Conservation (phyloP, 2,888 invertebrate genomes). For the Sinelater perroti region DNA sequence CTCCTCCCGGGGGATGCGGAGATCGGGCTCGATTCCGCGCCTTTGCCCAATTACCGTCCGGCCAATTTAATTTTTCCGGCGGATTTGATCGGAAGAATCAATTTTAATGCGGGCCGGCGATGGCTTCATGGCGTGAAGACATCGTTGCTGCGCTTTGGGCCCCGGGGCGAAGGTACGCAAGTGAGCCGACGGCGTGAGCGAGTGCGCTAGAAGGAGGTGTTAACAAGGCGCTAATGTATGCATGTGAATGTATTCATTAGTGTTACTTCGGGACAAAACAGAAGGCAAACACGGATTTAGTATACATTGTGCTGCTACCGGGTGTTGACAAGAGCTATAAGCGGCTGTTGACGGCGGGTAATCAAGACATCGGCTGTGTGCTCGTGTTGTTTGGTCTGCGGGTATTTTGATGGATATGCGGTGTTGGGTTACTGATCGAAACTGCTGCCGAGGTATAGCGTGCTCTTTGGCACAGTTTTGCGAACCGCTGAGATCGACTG, state of each 20-base stretch:
- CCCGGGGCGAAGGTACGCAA: constrained; percentile 16
- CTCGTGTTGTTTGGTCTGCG: constrained; percentile 2
- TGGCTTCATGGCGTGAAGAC: constrained; percentile 5
- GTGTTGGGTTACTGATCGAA: background rate
- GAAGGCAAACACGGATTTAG: constrained; percentile 27
- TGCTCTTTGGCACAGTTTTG: too few relatives aligned
- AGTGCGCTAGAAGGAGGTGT: constrained; percentile 17
- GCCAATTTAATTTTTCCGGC: constrained; percentile 30
- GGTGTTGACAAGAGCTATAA: constrained; percentile 18
- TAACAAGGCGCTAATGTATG: constrained; percentile 31
- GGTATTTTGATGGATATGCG: background rate
- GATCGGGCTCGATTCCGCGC: constrained; percentile 1
- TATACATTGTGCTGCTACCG: constrained; percentile 14
- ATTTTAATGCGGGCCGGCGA: constrained; percentile 21
- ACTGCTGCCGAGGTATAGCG: background rate
- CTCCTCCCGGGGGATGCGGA: too few relatives aligned
- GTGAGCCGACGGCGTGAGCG: constrained; percentile 9
- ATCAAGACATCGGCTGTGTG: constrained; percentile 19
- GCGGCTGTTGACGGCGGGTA: constrained; percentile 20
- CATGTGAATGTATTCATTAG: constrained; percentile 33
- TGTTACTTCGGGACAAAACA: constrained; percentile 25
- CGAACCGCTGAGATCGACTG: too few relatives aligned
- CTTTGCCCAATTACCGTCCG: constrained; percentile 20
- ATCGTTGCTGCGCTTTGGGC: too few relatives aligned
- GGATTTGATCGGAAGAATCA: constrained; percentile 20